phyloP scores from a whole-genome alignment of 2,888 invertebrate species.

The Agapostemon virescens region DNA sequence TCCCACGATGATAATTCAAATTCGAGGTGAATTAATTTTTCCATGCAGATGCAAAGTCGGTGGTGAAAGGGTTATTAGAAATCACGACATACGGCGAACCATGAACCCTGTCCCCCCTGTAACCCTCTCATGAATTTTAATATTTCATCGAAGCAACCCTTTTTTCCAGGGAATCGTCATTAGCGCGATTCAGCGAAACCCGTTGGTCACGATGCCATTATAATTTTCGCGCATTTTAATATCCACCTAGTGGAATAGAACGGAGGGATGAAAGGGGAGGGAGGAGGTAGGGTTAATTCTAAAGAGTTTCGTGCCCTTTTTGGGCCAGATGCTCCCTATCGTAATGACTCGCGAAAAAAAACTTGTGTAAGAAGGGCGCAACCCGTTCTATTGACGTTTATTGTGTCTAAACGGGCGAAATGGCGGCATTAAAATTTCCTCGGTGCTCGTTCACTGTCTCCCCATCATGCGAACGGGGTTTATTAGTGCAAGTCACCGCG shows the following conservation, averaged over 20 bases:
- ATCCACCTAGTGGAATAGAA: constrained; percentile 31
- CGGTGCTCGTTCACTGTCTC: constrained; percentile 44
- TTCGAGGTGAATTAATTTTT: constrained; percentile 46
- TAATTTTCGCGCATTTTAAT: constrained; percentile 70
- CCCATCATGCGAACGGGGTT: constrained; percentile 60
- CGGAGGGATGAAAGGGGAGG: constrained; percentile 10
- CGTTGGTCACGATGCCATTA: constrained; percentile 69
- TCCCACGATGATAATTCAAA: constrained; percentile 18
- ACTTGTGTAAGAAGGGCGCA: constrained; percentile 71
- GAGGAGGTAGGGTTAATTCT: constrained; percentile 39
- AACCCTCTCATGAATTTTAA: constrained; percentile 74
- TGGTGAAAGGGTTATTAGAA: constrained; percentile 29
- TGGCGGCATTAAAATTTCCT: constrained; percentile 76
- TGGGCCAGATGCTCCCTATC: constrained; percentile 60
- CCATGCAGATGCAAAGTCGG: neutral
- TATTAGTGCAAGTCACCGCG: constrained; percentile 78
- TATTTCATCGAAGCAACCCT: constrained; percentile 67
- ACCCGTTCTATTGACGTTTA: constrained; percentile 77
- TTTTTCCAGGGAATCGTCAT: constrained; percentile 57
- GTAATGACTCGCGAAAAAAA: constrained; percentile 76
- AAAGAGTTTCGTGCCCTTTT: constrained; percentile 49
- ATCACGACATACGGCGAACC: constrained; percentile 39
- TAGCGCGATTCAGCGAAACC: constrained; percentile 67
- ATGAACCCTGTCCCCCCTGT: neutral
- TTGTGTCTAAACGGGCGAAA: constrained; percentile 77